phyloP scores from a whole-genome alignment of 2,888 invertebrate species.

The Hoplodrina blanda region DNA sequence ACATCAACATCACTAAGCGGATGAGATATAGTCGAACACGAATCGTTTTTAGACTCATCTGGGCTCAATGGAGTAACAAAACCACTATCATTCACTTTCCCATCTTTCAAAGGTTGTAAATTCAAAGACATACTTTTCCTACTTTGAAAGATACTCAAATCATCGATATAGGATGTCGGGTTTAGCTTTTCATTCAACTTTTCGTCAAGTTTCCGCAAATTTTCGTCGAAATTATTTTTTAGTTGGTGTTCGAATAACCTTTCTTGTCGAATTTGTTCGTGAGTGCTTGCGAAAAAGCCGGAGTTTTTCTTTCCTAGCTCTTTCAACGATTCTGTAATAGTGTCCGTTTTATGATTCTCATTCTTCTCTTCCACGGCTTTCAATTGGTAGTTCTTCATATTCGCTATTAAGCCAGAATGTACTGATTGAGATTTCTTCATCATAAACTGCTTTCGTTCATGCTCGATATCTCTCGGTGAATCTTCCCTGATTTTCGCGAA shows the following conservation, averaged over 20 bases:
- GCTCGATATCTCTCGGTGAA: conserved; percentile 71
- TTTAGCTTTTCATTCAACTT: conserved; percentile 79
- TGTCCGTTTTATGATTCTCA: conserved; percentile 49
- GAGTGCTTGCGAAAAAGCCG: conserved; percentile 92
- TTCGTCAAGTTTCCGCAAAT: conserved; percentile 80
- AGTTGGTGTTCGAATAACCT: conserved; percentile 87
- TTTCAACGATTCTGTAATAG: conserved; percentile 80
- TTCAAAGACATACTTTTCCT: conserved; percentile 83
- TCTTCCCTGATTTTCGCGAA: conserved; percentile 83
- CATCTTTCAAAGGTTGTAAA: conserved; percentile 73
- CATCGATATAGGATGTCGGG: conserved; percentile 78
- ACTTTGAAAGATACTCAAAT: conserved; percentile 78
- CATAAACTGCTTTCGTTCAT: conserved; percentile 75
- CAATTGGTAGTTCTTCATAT: conserved; percentile 79
- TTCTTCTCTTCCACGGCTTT: conserved; percentile 88
- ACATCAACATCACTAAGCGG: conserved; percentile 95
- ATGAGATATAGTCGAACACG: conserved; percentile 90
- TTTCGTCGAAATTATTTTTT: conserved; percentile 87
- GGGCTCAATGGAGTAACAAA: conserved; percentile 92
- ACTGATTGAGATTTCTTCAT: conserved; percentile 88
- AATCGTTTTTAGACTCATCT: conserved; percentile 82
- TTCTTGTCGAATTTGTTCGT: conserved; percentile 93
- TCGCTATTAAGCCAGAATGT: conserved; percentile 83
- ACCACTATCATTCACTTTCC: conserved; percentile 90
- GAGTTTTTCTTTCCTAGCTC: conserved; percentile 77